Base-by-base conservation (phyloP, 2,113 vertebrate species). In the Alosa alosa region DNA sequence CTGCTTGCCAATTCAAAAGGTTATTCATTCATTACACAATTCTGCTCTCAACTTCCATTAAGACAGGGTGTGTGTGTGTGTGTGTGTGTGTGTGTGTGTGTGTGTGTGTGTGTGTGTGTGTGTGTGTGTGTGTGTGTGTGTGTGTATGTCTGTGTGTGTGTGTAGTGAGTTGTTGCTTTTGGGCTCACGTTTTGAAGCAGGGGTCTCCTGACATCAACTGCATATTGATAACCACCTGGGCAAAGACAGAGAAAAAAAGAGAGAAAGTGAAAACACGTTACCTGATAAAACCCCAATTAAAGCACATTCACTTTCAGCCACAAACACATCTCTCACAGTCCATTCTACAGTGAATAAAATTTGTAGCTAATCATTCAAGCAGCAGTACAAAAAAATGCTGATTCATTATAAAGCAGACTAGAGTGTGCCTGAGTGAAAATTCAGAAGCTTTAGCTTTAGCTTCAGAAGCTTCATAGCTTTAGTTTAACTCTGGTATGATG, bases 181-280 rank as follows among this genome's bases (percentile, higher is more conserved):
- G 6, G 41, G 81, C 97, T 97, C 95, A 99, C 98, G 90, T 97
- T 96, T 99, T 99, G 93, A 99, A 99, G 93, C 98, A 99, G 0
- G 98, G 97, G 90, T 99, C 98, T 90, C 97, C 98, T 52, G 97
- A 98, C 97, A 99, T 97, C 4, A 99, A 95, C 83, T 99, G 97
- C 95, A 97, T 99, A 45, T 94, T 96, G 91, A 99, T 98, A 90
- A 97, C 94, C 89, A 99, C 97, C 98, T 99, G 89, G 68, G 91
- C 72, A 81, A 89, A 84, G 87, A 81, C 86, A 85, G 83, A 90
- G 15, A 91, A 82, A 64, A 2, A 52, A 31, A 18, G n/a, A n/a
- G 7, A 45, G 17, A 52, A n/a, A 83, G 39, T n/a, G 64, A 2
- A 39, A 47, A 82, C 68, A 45, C 6, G 41, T 8, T 15, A 72